A percentile compares a stretch with the other conserved stretches of the same genome.
phyloP scores from a whole-genome alignment of 1,140 invertebrate genomes.

The Anagrus nilaparvatae region DNA sequence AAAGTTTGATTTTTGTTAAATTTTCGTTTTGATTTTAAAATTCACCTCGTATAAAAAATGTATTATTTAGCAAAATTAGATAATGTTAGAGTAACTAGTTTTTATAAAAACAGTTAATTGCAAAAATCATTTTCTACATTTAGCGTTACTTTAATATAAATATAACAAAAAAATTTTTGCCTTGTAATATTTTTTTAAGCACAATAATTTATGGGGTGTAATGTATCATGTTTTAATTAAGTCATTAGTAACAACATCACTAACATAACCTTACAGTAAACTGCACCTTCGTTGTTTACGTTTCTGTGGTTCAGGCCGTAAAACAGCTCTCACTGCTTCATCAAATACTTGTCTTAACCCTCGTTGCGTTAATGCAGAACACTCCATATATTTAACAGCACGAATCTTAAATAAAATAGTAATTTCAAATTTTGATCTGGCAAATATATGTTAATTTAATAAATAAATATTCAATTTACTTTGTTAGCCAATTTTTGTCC shows the following conservation, averaged over 20 bases:
- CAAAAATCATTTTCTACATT: too few species aligned
- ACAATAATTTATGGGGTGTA: too few species aligned
- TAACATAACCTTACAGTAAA: conserved; percentile 59
- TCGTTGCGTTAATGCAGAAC: conserved; percentile 94
- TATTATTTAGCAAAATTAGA: too few species aligned
- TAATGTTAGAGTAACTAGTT: too few species aligned
- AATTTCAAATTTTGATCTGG: neutral
- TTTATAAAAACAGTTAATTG: too few species aligned
- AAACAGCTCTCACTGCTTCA: conserved; percentile 88
- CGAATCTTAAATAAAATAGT: conserved; percentile 52
- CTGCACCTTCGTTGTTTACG: conserved; percentile 84
- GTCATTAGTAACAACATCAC: neutral
- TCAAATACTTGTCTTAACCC: conserved; percentile 97
- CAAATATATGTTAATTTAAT: neutral
- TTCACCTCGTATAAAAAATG: too few species aligned
- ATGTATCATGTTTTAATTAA: conserved; percentile 15
- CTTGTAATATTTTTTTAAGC: too few species aligned
- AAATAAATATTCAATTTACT: conserved; percentile 18
- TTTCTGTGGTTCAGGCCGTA: conserved; percentile 87
- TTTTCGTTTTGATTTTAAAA: too few species aligned
- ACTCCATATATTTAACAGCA: conserved; percentile 97
- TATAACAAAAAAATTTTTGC: too few species aligned
- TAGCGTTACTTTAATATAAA: too few species aligned
- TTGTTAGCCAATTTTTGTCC: conserved; percentile 93
- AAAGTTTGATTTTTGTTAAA: too few species aligned